phyloP scores from a whole-genome alignment of 2,113 vertebrate species.

The Nymphicus hollandicus region DNA sequence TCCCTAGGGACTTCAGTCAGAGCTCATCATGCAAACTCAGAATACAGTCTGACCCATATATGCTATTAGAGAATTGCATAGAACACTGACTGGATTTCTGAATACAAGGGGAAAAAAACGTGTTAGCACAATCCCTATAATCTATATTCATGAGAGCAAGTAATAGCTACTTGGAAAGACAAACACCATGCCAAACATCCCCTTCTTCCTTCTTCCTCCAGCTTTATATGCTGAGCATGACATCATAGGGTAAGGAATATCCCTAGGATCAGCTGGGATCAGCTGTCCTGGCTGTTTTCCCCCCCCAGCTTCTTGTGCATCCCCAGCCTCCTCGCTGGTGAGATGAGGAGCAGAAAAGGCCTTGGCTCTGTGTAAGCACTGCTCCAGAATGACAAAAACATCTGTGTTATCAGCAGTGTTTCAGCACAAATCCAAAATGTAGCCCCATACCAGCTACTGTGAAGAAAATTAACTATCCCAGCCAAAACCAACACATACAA shows the following conservation, averaged over 20 bases:
- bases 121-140: not conserved
- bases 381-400: not conserved
- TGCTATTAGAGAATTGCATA: not conserved
- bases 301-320: not conserved
- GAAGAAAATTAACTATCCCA: not conserved
- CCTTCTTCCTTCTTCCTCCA: not conserved
- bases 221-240: not conserved
- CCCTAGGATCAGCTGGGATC: not conserved
- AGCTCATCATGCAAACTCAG: not conserved
- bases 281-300: not conserved
- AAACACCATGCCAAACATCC: not conserved
- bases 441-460: not conserved
- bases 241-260: accelerated
- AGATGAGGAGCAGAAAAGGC: not conserved
- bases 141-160: not conserved
- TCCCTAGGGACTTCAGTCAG: not conserved
- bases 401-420: not conserved
- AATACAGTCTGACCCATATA: not conserved
- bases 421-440: not conserved
- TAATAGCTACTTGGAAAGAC: not conserved
- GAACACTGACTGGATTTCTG: not conserved
- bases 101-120: not conserved
- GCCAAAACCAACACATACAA: not conserved
- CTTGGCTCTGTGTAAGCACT: not conserved
- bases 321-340: not conserved